These are phyloP conservation scores for Tenrec ecaudatus DNA, from an alignment of 2,113 vertebrate species.

Conservation along the genomic window DNA sequence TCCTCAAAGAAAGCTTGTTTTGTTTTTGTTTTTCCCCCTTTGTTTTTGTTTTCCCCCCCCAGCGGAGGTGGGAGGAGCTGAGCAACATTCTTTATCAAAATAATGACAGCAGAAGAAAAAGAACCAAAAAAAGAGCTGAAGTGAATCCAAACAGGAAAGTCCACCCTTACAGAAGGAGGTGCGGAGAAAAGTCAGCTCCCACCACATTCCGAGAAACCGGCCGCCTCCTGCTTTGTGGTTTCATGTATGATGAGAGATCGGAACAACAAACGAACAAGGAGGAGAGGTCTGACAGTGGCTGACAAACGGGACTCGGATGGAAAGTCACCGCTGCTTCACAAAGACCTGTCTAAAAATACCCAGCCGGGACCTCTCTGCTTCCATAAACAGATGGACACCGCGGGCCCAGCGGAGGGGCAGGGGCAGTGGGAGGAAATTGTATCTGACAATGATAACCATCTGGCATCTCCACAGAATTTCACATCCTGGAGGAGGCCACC, in stretches of 20 bases:
- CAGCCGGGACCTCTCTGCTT: constrained; percentile 83
- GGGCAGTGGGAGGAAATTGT: constrained; percentile 87
- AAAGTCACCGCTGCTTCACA: constrained; percentile 82
- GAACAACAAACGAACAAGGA: background rate
- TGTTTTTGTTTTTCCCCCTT: too few relatives aligned
- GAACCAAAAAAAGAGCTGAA: background rate
- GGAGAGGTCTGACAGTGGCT: constrained; percentile 54
- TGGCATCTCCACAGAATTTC: constrained; percentile 85
- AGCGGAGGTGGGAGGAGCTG: background rate
- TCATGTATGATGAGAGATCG: constrained; percentile 72
- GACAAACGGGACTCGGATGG: constrained; percentile 82
- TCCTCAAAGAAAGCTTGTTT: constrained; percentile 63
- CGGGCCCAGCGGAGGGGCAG: constrained; percentile 82
- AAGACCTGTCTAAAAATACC: constrained; percentile 88
- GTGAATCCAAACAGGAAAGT: constrained; percentile 75
- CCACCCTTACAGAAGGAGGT: constrained; percentile 40
- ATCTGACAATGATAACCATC: constrained; percentile 87
- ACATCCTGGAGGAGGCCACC: constrained; percentile 81
- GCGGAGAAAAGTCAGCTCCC: constrained; percentile 33
- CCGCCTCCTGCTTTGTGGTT: background rate
- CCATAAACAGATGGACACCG: constrained; percentile 88
- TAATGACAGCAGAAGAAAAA: constrained; percentile 67
- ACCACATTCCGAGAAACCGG: background rate
- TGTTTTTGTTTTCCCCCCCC: too few relatives aligned
- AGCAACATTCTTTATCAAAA: constrained; percentile 58